Conservation (phyloP, 2,113 vertebrate species). For the Propithecus coquereli region DNA sequence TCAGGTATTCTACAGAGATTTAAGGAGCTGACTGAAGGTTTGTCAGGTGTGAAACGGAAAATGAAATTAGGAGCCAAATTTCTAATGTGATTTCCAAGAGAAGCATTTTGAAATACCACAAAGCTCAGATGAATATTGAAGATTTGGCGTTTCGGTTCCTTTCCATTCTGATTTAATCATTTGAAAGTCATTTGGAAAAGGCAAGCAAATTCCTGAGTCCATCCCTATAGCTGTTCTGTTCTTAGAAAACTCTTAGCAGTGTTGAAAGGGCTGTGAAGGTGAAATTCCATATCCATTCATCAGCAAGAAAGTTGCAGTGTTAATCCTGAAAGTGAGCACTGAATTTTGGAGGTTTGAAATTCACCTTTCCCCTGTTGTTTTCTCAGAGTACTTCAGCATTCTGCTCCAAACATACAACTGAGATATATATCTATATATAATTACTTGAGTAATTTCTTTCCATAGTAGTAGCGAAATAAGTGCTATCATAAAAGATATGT, state of each 20-base stretch:
- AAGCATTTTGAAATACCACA: not conserved
- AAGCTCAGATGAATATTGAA: not conserved
- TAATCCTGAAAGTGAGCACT: not conserved
- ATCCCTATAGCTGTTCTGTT: not conserved
- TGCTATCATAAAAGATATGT: not conserved
- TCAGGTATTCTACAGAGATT: not conserved
- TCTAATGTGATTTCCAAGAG: not conserved
- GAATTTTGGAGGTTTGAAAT: not conserved
- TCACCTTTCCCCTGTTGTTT: not conserved
- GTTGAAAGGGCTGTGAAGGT: not conserved
- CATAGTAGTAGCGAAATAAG: not conserved
- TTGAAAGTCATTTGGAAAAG: slow-evolving; percentile 36
- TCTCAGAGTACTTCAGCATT: not conserved
- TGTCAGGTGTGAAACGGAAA: not conserved
- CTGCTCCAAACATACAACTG: not conserved
- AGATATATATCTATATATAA: not conserved
- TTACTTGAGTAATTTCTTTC: not conserved
- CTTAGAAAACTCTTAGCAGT: not conserved
- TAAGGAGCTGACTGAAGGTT: not conserved
- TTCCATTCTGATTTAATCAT: not conserved
- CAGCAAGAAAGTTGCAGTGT: not conserved
- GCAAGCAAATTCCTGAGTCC: not conserved
- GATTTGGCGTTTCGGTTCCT: not conserved
- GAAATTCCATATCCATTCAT: not conserved
- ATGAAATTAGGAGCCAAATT: not conserved